Base-by-base conservation (phyloP, 2,888 invertebrate species). In the Phorcus lineatus region DNA sequence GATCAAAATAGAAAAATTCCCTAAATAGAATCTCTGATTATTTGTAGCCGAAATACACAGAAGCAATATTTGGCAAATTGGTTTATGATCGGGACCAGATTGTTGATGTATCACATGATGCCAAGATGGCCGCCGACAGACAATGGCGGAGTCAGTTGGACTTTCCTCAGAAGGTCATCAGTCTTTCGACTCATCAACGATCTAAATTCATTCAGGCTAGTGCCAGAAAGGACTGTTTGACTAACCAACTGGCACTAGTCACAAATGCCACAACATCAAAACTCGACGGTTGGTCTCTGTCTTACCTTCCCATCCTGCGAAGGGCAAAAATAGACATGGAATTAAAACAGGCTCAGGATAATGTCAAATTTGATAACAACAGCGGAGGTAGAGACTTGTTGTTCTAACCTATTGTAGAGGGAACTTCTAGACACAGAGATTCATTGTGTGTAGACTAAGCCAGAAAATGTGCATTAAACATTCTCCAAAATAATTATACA, bases 201-300 rank as follows among this genome's bases (percentile, higher is more conserved):
- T 70, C 70, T 70, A 70, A 36, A 36, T 17, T 36, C 70, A 70
- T 70, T 40, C 70, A 22, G n/a, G 36, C 70, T 36, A 57, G 70
- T 36, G 70, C 70, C 70, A 70, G 36, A 31, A n/a, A 47, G 47
- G 19, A 57, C 57, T 7, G 57, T 57, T n/a, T 36, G 36, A 70
- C 31, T 70, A 70, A 31, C 28, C 16, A 31, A 36, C 36, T 40
- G 70, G 40, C 36, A 70, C 70, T 70, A 36, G 70, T 47, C 36
- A 70, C 70, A 70, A 70, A 70, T 70, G 70, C 70, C 70, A 70
- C 70, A 70, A 70, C 70, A 70, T 70, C 36, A 70, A 70, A 70
- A 36, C 70, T 40, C 70, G 36, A 70, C 19, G 16, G 70, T 31
- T 19, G 36, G 36, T 40, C 70, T 70, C 67, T 17, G 40, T 16